phyloP scores from a whole-genome alignment of 1,140 invertebrate genomes.

The Euborellia annulipes region DNA sequence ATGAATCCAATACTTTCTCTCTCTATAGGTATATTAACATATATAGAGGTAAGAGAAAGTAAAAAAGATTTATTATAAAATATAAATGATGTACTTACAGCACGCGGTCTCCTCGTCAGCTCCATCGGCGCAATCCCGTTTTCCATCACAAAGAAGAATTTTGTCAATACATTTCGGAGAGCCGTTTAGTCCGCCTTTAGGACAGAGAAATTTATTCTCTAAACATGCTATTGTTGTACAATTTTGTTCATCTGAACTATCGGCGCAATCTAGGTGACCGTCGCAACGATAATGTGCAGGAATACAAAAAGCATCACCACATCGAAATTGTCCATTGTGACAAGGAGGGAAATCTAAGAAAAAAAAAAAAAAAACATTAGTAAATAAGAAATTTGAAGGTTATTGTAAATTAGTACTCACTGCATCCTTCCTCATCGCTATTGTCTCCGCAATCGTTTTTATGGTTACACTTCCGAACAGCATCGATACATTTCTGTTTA shows the following conservation, averaged over 20 bases:
- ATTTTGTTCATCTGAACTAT: conserved; percentile 77
- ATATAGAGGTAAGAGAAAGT: no score
- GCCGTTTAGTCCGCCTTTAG: conserved; percentile 47
- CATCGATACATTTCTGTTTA: conserved; percentile 69
- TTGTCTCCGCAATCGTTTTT: conserved; percentile 79
- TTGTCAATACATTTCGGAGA: conserved; percentile 74
- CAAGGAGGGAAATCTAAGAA: conserved; percentile 72
- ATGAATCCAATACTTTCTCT: no score
- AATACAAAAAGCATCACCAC: conserved; percentile 85
- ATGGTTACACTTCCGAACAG: conserved; percentile 68
- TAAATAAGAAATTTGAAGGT: no score
- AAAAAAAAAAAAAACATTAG: no score
- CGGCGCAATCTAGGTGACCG: conserved; percentile 67
- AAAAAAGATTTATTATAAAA: no score
- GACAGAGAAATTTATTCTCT: conserved; percentile 82
- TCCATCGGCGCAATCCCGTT: conserved; percentile 74
- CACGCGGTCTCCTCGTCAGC: conserved; percentile 78
- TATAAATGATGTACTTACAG: conserved; percentile 52
- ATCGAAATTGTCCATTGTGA: conserved; percentile 78
- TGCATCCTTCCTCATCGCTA: conserved; percentile 73
- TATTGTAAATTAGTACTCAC: conserved; percentile 38
- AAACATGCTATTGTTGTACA: conserved; percentile 83
- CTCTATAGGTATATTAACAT: no score
- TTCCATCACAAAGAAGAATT: conserved; percentile 75
- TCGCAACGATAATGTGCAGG: conserved; percentile 68